Percentiles rank a stretch among this genome's conserved stretches.
phyloP scores from a whole-genome alignment of 2,113 vertebrate species.

The Leptobrachium ailaonicum region DNA sequence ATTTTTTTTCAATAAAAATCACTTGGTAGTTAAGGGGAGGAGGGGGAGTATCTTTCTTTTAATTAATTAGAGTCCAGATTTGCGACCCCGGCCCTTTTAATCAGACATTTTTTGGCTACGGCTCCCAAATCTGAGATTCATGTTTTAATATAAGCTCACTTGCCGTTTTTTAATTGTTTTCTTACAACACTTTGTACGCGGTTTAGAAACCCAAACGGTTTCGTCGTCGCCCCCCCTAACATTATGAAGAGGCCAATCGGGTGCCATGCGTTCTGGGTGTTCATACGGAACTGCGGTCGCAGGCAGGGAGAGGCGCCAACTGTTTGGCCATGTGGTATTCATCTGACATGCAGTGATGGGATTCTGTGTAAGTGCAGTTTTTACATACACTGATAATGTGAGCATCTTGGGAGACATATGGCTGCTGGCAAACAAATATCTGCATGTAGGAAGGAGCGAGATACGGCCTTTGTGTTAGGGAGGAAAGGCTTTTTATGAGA shows the following conservation, averaged over 20 bases:
- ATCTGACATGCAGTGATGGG: not conserved
- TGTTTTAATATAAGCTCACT: too few relatives aligned
- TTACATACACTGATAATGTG: not conserved
- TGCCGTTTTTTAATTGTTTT: too few relatives aligned
- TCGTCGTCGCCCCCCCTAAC: too few relatives aligned
- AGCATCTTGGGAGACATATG: conserved; percentile 8
- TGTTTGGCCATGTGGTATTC: not conserved
- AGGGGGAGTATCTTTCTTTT: too few relatives aligned
- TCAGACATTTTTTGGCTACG: too few relatives aligned
- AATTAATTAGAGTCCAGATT: too few relatives aligned
- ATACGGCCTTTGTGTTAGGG: conserved; percentile 47
- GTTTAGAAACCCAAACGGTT: too few relatives aligned
- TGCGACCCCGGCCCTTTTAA: too few relatives aligned
- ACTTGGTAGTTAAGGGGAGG: too few relatives aligned
- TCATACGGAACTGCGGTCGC: not conserved
- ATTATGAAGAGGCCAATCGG: not conserved
- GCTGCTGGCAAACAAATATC: conserved; percentile 47
- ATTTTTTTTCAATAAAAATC: too few relatives aligned
- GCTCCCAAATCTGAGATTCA: too few relatives aligned
- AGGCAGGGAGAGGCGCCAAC: not conserved
- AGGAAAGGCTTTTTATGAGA: conserved; percentile 62
- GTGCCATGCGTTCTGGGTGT: not conserved
- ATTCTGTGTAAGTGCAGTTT: not conserved
- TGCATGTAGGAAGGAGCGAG: conserved; percentile 44
- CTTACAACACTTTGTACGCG: too few relatives aligned